phyloP scores from a whole-genome alignment of 2,113 vertebrate genomes.

The Cololabis saira region DNA sequence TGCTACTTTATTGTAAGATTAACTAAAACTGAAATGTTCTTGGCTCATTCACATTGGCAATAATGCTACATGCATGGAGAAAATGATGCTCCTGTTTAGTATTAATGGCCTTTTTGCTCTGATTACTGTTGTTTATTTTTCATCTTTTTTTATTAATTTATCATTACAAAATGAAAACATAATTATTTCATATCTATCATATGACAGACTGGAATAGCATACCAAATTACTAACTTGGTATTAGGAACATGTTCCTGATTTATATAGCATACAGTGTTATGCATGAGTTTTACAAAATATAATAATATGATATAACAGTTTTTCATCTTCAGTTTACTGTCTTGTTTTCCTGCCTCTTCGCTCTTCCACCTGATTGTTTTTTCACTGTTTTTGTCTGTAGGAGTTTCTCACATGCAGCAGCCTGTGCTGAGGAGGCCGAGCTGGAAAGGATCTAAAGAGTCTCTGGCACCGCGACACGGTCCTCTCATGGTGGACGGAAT shows the following conservation, averaged over 20 bases:
- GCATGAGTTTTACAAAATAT: neutral
- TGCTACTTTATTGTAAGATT: no score
- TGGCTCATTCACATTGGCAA: no score
- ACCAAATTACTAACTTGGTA: neutral
- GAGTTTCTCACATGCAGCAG: conserved; percentile 84
- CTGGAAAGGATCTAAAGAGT: conserved; percentile 99
- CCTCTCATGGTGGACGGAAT: conserved; percentile 86
- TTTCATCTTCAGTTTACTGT: neutral
- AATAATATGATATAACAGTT: no score
- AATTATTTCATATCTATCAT: neutral
- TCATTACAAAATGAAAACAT: neutral
- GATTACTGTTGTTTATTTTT: no score
- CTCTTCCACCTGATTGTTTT: neutral
- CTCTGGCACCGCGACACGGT: conserved; percentile 88
- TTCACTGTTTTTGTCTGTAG: conserved; percentile 25
- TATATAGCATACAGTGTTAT: neutral
- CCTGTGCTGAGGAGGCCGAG: conserved; percentile 90
- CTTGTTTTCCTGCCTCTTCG: neutral
- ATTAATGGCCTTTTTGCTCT: no score
- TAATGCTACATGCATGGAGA: no score
- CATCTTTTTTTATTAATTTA: neutral
- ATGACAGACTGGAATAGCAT: neutral
- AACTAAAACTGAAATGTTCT: no score
- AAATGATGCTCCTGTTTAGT: no score
- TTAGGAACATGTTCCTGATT: neutral